Evolutionary conservation across 37 sponge, comb jelly and placozoan genomes (phyloP), one percentile per base, ranked within the genome.

Genomic region (Chondrilla cf. caribensis): DNA sequence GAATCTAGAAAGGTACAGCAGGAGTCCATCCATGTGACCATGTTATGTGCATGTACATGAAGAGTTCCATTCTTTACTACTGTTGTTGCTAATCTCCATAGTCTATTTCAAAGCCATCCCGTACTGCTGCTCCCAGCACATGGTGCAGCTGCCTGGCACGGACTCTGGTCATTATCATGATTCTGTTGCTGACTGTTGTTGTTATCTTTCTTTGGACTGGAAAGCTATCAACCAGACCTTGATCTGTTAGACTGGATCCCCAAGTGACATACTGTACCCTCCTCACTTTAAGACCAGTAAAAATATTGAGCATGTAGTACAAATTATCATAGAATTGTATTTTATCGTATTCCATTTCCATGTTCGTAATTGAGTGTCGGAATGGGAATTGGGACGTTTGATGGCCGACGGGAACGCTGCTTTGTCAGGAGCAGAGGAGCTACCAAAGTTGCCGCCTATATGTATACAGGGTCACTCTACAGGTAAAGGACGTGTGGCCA

Each of bases 351-450:
- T n/a, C n/a, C n/a, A n/a, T n/a, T n/a, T n/a, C n/a, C n/a, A n/a
- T n/a, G n/a, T n/a, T n/a, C n/a, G n/a, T n/a, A n/a, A n/a, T n/a
- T n/a, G n/a, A n/a, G n/a, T n/a, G n/a, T n/a, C n/a, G n/a, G n/a
- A n/a, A n/a, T n/a, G n/a, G n/a, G n/a, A n/a, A n/a, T n/a, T n/a
- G n/a, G n/a, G n/a, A n/a, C n/a, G n/a, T n/a, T 54, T 54, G 57
- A 43, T 33, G 40, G 22, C 9, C 42, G 25, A 57, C 2, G 32
- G 79, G 26, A 31, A 78, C 24, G 31, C 58, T 21, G 31, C n/a
- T 14, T 71, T 91, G 35, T 84, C 87, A n/a, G n/a, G n/a, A n/a
- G n/a, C n/a, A n/a, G n/a, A 29, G 78, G 39, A 28, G 93, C 93
- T 0, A 79, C 87, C 21, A 58, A 62, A 62, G 82, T 87, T 0